phyloP scores from a whole-genome alignment of 2,797 vertebrate genomes.

The Vireo griseus region DNA sequence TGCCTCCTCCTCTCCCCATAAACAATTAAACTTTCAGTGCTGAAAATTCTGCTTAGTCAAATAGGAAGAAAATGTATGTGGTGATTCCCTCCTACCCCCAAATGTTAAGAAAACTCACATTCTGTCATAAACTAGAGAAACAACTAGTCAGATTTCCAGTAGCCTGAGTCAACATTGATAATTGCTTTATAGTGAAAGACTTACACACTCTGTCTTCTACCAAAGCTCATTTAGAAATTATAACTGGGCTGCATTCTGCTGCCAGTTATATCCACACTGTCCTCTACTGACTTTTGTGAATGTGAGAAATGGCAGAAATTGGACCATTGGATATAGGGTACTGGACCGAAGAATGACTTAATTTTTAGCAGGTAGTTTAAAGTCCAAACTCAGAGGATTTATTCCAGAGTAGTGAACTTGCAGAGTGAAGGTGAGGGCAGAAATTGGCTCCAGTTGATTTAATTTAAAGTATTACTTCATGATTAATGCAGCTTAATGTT shows the following conservation, averaged over 20 bases:
- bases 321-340: background rate
- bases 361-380: slow-evolving; percentile 23
- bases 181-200: slow-evolving; percentile 21
- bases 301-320: slow-evolving; percentile 10
- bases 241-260: background rate
- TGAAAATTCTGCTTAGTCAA: slow-evolving; percentile 18
- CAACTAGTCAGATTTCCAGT: slow-evolving; percentile 41
- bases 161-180: slow-evolving; percentile 26
- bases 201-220: slow-evolving; percentile 3
- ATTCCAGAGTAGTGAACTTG: slow-evolving; percentile 34
- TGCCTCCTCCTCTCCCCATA: slow-evolving; percentile 51
- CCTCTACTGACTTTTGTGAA: background rate
- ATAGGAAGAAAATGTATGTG: slow-evolving; percentile 1
- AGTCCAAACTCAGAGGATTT: slow-evolving; percentile 50
- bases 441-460: slow-evolving; percentile 42
- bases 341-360: background rate
- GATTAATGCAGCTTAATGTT: slow-evolving; percentile 64
- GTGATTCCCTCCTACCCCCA: background rate
- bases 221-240: slow-evolving; percentile 28
- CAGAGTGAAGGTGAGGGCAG: slow-evolving; percentile 20
- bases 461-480: slow-evolving; percentile 33
- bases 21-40: background rate
- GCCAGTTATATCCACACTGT: background rate
- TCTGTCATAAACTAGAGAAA: background rate
- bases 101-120: slow-evolving; percentile 19